Percentiles rank a stretch among this genome's conserved stretches.
phyloP scores from a whole-genome alignment of 2,888 invertebrate genomes.

The Scaptodrosophila latifasciaeformis region DNA sequence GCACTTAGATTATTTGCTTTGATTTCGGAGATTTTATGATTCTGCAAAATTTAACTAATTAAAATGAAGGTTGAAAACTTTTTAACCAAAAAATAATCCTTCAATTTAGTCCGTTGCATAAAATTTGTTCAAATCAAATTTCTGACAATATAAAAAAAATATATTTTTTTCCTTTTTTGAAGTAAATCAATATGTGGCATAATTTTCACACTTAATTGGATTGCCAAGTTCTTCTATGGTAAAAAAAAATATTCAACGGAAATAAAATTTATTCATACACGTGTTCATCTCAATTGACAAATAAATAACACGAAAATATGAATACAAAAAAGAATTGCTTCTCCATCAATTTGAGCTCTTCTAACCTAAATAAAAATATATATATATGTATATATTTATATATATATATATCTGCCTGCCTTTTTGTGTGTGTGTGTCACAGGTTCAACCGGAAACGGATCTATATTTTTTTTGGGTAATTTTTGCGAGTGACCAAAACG shows the following conservation, averaged over 20 bases:
- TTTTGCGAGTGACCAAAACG: slow-evolving; percentile 52
- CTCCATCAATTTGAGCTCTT: not conserved
- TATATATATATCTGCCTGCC: slow-evolving; percentile 8
- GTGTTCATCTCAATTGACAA: not conserved
- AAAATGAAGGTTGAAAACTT: not conserved
- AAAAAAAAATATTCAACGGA: not conserved
- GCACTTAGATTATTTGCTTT: too few species aligned
- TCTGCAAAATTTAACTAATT: too few species aligned
- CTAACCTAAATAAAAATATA: not conserved
- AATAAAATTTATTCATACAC: not conserved
- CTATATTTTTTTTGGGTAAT: slow-evolving; percentile 65
- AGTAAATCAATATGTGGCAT: too few species aligned
- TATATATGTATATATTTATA: too few species aligned
- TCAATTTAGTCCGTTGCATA: too few species aligned
- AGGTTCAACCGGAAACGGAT: slow-evolving; percentile 58
- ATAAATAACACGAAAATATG: not conserved
- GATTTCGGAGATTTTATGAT: too few species aligned
- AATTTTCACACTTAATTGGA: too few species aligned
- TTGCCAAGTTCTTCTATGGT: too few species aligned
- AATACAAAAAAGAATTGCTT: not conserved
- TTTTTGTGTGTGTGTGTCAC: slow-evolving; percentile 10
- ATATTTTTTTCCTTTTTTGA: too few species aligned
- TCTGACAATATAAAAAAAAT: too few species aligned
- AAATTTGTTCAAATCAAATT: too few species aligned
- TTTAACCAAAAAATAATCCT: too few species aligned